Evolutionary conservation across 1,140 invertebrate genomes (phyloP).

Genomic region (Papilio glaucus): DNA sequence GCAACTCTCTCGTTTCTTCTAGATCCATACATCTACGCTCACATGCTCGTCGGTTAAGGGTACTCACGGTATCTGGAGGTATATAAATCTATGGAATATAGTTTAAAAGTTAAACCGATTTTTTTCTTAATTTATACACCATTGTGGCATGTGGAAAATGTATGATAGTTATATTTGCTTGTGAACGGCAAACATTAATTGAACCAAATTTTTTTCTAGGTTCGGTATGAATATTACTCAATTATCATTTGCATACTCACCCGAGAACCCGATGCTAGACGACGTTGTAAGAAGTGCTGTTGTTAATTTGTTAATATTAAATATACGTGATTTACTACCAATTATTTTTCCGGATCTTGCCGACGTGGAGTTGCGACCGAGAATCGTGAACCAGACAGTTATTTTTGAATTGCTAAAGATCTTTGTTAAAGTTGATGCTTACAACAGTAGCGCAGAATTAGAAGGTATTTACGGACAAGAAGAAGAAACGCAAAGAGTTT

Average conservation of each 20-base stretch:
- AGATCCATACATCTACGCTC: no score
- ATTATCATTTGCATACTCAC: slow-evolving; percentile 72
- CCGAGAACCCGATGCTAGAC: slow-evolving; percentile 63
- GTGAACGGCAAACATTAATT: slow-evolving; percentile 9
- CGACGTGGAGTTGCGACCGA: slow-evolving; percentile 48
- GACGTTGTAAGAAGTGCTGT: slow-evolving; percentile 61
- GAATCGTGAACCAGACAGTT: slow-evolving; percentile 49
- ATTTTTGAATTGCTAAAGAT: slow-evolving; percentile 57
- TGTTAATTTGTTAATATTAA: slow-evolving; percentile 56
- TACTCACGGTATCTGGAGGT: no score
- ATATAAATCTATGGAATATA: no score
- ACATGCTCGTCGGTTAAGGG: no score
- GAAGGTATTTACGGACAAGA: slow-evolving; percentile 63
- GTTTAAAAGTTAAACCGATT: no score
- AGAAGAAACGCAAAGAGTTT: slow-evolving; percentile 57
- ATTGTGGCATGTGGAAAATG: no score
- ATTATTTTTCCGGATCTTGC: slow-evolving; percentile 51
- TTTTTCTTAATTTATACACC: no score
- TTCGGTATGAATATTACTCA: slow-evolving; percentile 57
- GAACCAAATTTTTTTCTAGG: slow-evolving; percentile 53
- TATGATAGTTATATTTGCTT: no score
- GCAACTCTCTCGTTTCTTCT: no score
- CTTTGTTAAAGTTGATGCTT: slow-evolving; percentile 55
- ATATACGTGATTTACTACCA: slow-evolving; percentile 53
- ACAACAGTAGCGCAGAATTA: slow-evolving; percentile 59